Evolutionary conservation across 2,888 invertebrate genomes (phyloP).

Genomic region (Argyresthia albistria): DNA sequence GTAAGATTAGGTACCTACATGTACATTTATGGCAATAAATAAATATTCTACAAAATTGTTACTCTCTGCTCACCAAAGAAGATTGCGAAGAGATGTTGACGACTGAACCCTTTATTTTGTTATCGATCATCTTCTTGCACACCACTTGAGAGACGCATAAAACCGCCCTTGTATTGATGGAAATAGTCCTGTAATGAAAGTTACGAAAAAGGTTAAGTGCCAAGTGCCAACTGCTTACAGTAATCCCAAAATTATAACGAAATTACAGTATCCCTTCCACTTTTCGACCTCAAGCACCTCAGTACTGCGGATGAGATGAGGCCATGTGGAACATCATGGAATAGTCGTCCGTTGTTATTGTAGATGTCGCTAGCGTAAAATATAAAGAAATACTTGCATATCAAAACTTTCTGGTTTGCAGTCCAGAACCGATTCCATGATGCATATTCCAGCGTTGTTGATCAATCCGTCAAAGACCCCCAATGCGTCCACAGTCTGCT

Average conservation of each 20-base stretch:
- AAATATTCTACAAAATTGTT: not conserved
- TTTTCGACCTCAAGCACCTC: too few species aligned
- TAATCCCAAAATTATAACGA: too few species aligned
- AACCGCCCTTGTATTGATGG: conserved; percentile 85
- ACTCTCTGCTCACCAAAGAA: conserved; percentile 61
- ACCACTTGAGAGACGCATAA: conserved; percentile 89
- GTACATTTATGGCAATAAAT: too few species aligned
- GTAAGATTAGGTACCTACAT: too few species aligned
- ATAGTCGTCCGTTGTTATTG: too few species aligned
- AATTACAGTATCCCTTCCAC: too few species aligned
- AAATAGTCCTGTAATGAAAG: conserved; percentile 70
- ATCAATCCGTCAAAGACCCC: conserved; percentile 85
- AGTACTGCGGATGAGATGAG: too few species aligned
- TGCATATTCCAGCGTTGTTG: conserved; percentile 87
- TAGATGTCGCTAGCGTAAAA: not conserved
- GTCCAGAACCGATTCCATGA: conserved; percentile 78
- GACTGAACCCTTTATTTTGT: conserved; percentile 81
- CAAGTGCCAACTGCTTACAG: too few species aligned
- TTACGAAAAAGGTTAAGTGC: too few species aligned
- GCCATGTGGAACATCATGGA: too few species aligned
- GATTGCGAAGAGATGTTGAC: conserved; percentile 94
- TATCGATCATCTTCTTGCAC: conserved; percentile 78
- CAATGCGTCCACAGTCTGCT: conserved; percentile 61
- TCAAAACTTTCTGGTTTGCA: conserved; percentile 80
- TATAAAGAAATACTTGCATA: conserved; percentile 51